These are phyloP conservation scores for Myoxocephalus aenaeus DNA, from an alignment of 2,797 vertebrate species.

Conservation along the genomic window DNA sequence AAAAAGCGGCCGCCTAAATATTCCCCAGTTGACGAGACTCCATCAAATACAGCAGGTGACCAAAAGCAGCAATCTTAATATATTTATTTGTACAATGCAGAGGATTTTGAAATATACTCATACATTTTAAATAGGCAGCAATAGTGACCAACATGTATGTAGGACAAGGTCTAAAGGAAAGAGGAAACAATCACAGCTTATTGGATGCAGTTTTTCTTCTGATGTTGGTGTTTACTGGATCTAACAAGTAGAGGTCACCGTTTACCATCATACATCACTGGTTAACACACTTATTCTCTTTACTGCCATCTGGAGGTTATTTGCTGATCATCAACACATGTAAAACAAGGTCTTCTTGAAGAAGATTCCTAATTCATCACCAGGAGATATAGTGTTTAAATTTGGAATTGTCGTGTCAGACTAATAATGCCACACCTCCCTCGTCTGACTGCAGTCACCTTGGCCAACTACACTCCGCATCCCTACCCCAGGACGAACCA, in stretches of 20 bases:
- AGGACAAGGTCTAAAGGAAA: background rate
- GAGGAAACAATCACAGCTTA: background rate
- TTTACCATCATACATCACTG: background rate
- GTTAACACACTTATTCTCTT: slow-evolving; percentile 10
- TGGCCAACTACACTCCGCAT: slow-evolving; percentile 47
- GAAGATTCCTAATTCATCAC: background rate
- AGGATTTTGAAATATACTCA: background rate
- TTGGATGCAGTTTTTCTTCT: background rate
- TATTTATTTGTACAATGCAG: background rate
- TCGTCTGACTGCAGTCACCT: slow-evolving; percentile 53
- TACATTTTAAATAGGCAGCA: background rate
- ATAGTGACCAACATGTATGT: background rate
- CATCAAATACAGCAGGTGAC: slow-evolving; percentile 72
- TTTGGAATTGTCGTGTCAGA: background rate
- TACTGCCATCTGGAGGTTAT: slow-evolving; percentile 44
- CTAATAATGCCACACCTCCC: background rate
- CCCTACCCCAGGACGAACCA: slow-evolving; percentile 44
- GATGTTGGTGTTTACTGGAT: background rate
- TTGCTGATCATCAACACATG: background rate
- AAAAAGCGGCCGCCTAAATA: slow-evolving; percentile 72
- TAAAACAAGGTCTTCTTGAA: background rate
- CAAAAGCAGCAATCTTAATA: background rate
- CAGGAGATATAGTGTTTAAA: background rate
- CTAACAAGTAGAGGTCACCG: background rate
- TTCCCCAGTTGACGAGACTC: slow-evolving; percentile 67